These are phyloP conservation scores for Xanthorhoe designata DNA, from an alignment of 2,888 invertebrate species.

Conservation along the genomic window DNA sequence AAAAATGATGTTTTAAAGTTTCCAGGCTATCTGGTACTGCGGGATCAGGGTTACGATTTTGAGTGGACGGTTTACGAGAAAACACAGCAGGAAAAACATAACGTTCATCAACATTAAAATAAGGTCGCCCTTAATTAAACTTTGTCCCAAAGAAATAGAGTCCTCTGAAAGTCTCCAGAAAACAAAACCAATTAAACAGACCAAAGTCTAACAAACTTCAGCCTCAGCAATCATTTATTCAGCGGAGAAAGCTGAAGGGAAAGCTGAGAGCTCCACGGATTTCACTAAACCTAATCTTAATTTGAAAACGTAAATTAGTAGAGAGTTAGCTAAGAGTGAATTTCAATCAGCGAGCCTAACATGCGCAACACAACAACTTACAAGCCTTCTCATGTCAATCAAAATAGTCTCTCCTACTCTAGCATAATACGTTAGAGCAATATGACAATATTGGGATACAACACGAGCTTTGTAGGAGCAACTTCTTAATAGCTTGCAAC, in stretches of 20 bases:
- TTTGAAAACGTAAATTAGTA: neutral
- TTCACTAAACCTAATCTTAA: neutral
- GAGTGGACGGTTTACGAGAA: neutral
- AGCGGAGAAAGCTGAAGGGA: slow-evolving; percentile 8
- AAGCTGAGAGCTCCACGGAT: neutral
- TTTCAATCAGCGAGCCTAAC: neutral
- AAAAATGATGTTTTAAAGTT: no score
- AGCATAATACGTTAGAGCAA: no score
- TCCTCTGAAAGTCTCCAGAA: slow-evolving; percentile 10
- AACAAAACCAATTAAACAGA: slow-evolving; percentile 25
- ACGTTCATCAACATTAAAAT: neutral
- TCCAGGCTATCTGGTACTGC: no score
- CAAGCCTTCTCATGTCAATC: no score
- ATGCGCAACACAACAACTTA: no score
- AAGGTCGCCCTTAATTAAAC: slow-evolving; percentile 4
- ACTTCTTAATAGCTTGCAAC: slow-evolving; percentile 6
- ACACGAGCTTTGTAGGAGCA: neutral
- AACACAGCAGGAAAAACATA: neutral
- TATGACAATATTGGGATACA: no score
- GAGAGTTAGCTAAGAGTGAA: neutral
- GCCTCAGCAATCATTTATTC: slow-evolving; percentile 24
- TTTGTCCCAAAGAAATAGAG: slow-evolving; percentile 1
- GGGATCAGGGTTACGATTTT: no score
- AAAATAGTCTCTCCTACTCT: no score
- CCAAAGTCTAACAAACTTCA: slow-evolving; percentile 14